Percentiles rank a stretch among this genome's conserved stretches.
Evolutionary conservation across 1,140 invertebrate genomes (phyloP).

Genomic region (Dreissena rostriformis): DNA sequence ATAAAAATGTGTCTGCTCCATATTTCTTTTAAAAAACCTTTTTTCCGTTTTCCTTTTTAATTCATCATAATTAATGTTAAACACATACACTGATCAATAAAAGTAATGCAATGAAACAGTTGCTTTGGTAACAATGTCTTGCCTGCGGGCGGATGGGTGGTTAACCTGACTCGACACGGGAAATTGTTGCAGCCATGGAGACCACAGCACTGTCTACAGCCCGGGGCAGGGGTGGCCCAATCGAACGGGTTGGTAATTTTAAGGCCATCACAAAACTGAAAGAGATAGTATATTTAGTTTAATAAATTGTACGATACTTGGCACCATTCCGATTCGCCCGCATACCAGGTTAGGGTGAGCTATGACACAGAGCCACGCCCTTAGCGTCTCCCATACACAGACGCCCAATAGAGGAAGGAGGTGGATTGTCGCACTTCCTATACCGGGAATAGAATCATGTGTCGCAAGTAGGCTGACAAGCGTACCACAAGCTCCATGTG

Average conservation of each 20-base stretch:
- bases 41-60: too few species aligned
- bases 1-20: too few species aligned
- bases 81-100: too few species aligned
- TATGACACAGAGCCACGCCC: conserved; percentile 31
- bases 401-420: conserved; percentile 46
- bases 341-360: conserved; percentile 14
- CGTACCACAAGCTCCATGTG: conserved; percentile 65
- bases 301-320: too few species aligned
- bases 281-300: too few species aligned
- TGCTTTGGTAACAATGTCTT: background rate
- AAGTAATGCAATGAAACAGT: too few species aligned
- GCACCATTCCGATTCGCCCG: background rate
- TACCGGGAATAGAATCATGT: conserved; percentile 54
- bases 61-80: too few species aligned
- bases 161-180: conserved; percentile 31
- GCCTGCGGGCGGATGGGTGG: conserved; percentile 13
- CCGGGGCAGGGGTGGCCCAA: too few species aligned
- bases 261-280: too few species aligned
- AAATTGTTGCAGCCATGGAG: conserved; percentile 43
- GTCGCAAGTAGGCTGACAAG: conserved; percentile 72
- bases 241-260: too few species aligned
- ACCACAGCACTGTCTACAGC: conserved; percentile 26
- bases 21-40: too few species aligned
- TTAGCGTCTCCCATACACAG: conserved; percentile 35
- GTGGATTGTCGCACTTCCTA: conserved; percentile 66